Evolutionary conservation across 2,797 vertebrate genomes (phyloP).

Genomic region (Mormyrops boulengeri): DNA sequence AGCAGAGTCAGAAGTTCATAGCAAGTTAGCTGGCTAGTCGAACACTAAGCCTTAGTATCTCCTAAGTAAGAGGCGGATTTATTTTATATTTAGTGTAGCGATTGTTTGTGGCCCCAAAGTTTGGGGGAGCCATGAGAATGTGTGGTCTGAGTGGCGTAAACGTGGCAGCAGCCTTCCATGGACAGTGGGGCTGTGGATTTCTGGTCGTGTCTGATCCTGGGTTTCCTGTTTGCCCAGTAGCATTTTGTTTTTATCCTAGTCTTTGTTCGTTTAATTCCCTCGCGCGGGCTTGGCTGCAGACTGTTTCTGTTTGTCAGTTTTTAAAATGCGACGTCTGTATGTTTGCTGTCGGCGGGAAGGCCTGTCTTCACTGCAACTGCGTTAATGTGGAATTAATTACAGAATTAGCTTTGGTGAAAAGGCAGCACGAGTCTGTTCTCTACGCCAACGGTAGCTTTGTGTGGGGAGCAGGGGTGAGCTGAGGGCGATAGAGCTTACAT

Average conservation of each 20-base stretch:
- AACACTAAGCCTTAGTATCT: background rate
- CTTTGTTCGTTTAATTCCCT: background rate
- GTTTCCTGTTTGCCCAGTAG: background rate
- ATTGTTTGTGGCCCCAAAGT: background rate
- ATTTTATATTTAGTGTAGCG: background rate
- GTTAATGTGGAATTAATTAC: background rate
- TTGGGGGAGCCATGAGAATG: background rate
- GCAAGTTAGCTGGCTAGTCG: background rate
- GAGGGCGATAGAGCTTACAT: background rate
- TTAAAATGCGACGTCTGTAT: background rate
- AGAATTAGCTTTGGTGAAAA: background rate
- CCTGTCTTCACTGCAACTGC: background rate
- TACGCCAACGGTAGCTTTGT: background rate
- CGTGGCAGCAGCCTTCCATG: background rate
- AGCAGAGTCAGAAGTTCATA: background rate
- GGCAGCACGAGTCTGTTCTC: background rate
- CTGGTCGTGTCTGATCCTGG: background rate
- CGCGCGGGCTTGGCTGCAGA: background rate
- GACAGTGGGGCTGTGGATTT: background rate
- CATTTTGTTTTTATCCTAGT: background rate
- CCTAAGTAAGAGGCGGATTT: background rate
- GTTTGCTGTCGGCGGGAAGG: background rate
- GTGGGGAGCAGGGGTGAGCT: background rate
- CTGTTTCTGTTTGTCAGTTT: background rate
- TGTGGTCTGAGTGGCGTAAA: background rate